Evolutionary conservation across 2,113 vertebrate species (phyloP).

Genomic region (Neomonachus schauinslandi): DNA sequence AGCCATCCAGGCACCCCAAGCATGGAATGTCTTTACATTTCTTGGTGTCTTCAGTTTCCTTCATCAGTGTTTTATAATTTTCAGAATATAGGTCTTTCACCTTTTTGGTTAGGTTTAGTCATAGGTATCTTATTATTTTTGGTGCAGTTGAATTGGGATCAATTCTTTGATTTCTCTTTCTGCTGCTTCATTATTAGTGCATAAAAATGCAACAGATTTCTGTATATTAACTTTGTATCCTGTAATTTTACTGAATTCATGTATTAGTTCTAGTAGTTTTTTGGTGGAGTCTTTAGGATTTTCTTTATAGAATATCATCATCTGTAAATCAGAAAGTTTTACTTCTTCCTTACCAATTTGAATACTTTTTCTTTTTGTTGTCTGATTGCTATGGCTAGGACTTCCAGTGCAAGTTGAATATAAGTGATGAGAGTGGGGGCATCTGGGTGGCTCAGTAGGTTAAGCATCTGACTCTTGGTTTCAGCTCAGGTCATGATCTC

Average conservation of each 20-base stretch:
- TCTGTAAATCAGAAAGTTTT: not conserved
- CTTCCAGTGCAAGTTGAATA: not conserved
- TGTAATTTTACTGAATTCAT: not conserved
- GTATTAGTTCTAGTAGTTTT: not conserved
- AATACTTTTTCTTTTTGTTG: not conserved
- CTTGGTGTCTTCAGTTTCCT: not conserved
- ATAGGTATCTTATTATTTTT: not conserved
- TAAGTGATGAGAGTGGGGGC: not conserved
- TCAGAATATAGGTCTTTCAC: not conserved
- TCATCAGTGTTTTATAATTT: not conserved
- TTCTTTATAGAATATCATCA: not conserved
- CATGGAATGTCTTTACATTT: not conserved
- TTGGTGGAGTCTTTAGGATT: not conserved
- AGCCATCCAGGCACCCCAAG: not conserved
- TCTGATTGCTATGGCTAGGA: not conserved
- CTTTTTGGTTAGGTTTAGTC: not conserved
- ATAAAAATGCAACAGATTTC: not conserved
- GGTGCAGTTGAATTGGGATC: not conserved
- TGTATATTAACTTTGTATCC: not conserved
- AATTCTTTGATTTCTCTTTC: not conserved
- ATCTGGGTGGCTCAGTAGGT: not conserved
- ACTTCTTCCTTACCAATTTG: not conserved
- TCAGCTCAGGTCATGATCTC: not conserved
- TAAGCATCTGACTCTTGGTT: not conserved
- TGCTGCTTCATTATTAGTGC: not conserved